phyloP scores from a whole-genome alignment of 2,797 vertebrate species.

The Lutjanus argentimaculatus region DNA sequence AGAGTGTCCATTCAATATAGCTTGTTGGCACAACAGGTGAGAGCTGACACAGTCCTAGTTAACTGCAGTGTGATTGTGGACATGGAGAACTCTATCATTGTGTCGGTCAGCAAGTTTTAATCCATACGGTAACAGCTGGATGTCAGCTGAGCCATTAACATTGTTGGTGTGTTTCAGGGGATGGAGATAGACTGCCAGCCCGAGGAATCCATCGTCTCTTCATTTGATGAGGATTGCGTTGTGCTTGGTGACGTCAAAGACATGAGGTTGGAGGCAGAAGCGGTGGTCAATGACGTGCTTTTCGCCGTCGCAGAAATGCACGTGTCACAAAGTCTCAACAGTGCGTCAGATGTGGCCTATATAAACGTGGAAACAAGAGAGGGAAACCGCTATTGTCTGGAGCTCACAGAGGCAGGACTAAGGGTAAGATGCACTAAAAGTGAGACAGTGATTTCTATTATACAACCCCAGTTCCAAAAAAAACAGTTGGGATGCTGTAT shows the following conservation, averaged over 20 bases:
- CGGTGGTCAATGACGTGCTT: constrained; percentile 95
- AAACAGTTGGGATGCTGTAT: too few relatives aligned
- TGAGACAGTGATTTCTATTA: neutral
- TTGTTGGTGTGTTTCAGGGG: constrained; percentile 62
- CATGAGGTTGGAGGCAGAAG: constrained; percentile 97
- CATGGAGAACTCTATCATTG: neutral
- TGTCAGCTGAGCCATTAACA: neutral
- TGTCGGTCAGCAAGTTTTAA: neutral
- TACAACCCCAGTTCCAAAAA: too few relatives aligned
- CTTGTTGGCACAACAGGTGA: constrained; percentile 9
- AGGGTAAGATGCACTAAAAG: constrained; percentile 84
- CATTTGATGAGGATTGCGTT: constrained; percentile 87
- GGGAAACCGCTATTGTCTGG: constrained; percentile 92
- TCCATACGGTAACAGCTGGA: neutral
- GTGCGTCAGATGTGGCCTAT: constrained; percentile 91
- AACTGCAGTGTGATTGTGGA: neutral
- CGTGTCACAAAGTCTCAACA: constrained; percentile 91
- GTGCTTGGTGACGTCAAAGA: constrained; percentile 92
- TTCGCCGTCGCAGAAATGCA: constrained; percentile 96
- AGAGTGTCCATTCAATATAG: neutral
- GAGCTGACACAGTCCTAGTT: neutral
- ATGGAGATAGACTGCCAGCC: constrained; percentile 93
- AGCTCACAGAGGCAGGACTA: constrained; percentile 96
- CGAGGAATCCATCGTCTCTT: constrained; percentile 86
- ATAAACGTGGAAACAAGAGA: constrained; percentile 97